Evolutionary conservation across 2,797 vertebrate species (phyloP).

Genomic region (Sebastes diaconus): DNA sequence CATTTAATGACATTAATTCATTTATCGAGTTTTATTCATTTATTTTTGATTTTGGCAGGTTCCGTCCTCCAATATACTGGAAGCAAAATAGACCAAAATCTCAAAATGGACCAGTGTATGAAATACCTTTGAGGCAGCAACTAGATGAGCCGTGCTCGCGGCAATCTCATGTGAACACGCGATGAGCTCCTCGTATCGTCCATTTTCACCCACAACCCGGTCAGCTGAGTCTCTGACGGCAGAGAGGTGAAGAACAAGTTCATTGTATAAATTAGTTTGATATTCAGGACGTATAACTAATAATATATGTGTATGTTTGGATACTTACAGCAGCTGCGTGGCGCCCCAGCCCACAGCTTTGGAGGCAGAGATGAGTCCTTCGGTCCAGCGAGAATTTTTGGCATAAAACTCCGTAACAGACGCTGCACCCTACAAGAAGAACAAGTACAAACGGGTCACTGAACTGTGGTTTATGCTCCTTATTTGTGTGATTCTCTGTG

Average conservation of each 20-base stretch:
- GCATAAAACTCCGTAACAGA: constrained; percentile 96
- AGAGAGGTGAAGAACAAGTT: background rate
- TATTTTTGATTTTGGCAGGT: accelerated
- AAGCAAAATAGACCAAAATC: too few species aligned
- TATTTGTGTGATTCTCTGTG: too few species aligned
- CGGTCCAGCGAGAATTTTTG: constrained; percentile 97
- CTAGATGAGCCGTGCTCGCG: constrained; percentile 95
- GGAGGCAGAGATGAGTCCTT: constrained; percentile 97
- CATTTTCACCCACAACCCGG: constrained; percentile 88
- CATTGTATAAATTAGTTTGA: background rate
- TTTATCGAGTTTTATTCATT: too few species aligned
- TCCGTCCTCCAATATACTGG: too few species aligned
- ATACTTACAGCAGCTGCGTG: constrained; percentile 91
- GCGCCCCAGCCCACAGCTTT: constrained; percentile 98
- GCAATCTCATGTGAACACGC: constrained; percentile 96
- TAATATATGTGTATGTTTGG: background rate
- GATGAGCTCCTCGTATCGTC: constrained; percentile 95
- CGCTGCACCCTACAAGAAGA: constrained; percentile 85
- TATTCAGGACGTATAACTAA: constrained; percentile 21
- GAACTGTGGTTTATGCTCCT: background rate
- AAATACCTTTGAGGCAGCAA: constrained; percentile 95
- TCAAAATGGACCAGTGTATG: too few species aligned
- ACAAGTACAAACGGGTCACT: background rate
- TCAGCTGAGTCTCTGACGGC: constrained; percentile 91
- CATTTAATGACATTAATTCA: too few species aligned